Percentiles rank a stretch among this genome's conserved stretches.
phyloP scores from a whole-genome alignment of 2,888 invertebrate species.

The Ochlodes sylvanus region DNA sequence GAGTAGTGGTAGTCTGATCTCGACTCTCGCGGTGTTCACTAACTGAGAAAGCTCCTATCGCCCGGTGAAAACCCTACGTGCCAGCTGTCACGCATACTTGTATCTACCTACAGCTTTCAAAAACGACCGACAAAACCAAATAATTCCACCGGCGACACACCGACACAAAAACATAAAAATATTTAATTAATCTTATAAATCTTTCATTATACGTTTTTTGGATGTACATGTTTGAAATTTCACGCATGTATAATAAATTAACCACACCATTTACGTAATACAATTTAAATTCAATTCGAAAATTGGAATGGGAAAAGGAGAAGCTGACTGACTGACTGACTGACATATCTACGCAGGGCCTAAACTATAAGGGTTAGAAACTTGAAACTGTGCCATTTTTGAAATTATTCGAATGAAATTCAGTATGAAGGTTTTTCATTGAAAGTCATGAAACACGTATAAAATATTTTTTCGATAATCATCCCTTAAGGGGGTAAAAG shows the following conservation, averaged over 20 bases:
- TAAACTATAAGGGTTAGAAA: too few species aligned
- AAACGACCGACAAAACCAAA: slow-evolving; percentile 48
- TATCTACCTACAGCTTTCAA: slow-evolving; percentile 52
- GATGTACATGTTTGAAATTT: background rate
- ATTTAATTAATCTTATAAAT: background rate
- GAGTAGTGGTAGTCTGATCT: slow-evolving; percentile 52
- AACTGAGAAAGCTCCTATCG: slow-evolving; percentile 73
- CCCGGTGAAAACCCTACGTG: slow-evolving; percentile 71
- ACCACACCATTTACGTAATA: background rate
- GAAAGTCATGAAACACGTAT: too few species aligned
- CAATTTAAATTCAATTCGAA: too few species aligned
- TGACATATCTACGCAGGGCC: too few species aligned
- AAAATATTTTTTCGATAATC: too few species aligned
- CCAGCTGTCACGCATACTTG: slow-evolving; percentile 59
- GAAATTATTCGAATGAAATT: too few species aligned
- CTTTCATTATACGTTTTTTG: background rate
- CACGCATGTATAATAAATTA: background rate
- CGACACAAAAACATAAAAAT: background rate
- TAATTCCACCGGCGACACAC: slow-evolving; percentile 7
- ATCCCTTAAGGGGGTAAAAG: too few species aligned
- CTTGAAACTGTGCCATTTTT: too few species aligned
- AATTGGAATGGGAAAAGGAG: too few species aligned
- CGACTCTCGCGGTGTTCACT: slow-evolving; percentile 55
- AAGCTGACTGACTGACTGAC: too few species aligned
- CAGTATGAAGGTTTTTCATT: too few species aligned